Percentiles rank a stretch among this genome's conserved stretches.
Evolutionary conservation across 2,113 vertebrate species (phyloP).

Genomic region (Syrmaticus mikado): DNA sequence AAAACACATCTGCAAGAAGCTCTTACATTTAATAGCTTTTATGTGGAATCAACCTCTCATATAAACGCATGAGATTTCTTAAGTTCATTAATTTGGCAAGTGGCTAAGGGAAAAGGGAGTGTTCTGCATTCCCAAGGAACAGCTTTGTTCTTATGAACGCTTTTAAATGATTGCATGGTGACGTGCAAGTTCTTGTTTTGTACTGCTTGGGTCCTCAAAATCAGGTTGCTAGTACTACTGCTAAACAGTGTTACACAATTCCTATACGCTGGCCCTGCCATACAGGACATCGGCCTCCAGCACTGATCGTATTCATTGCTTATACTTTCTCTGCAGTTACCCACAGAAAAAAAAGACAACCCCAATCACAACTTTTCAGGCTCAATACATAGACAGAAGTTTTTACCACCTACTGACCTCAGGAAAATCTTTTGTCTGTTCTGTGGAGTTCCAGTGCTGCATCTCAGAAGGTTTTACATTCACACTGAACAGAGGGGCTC

Average conservation of each 20-base stretch:
- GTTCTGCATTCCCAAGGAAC: neutral
- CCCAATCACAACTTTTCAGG: neutral
- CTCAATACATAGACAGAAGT: neutral
- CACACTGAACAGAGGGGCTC: neutral
- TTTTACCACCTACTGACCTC: neutral
- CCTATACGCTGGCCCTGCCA: neutral
- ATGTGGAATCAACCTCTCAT: neutral
- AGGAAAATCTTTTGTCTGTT: neutral
- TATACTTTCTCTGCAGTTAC: neutral
- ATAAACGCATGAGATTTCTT: neutral
- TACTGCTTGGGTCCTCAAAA: neutral
- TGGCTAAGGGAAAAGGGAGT: neutral
- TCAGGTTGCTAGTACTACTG: neutral
- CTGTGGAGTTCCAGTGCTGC: neutral
- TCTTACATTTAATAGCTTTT: neutral
- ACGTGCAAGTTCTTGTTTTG: neutral
- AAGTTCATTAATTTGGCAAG: accelerated
- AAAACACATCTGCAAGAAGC: neutral
- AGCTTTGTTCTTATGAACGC: neutral
- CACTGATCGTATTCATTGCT: neutral
- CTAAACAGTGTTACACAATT: neutral
- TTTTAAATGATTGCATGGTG: neutral
- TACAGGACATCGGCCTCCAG: accelerated
- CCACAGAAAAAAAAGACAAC: neutral
- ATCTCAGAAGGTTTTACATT: neutral